Conservation (phyloP, 2,888 invertebrate genomes). For the Entomobrya multifasciata region DNA sequence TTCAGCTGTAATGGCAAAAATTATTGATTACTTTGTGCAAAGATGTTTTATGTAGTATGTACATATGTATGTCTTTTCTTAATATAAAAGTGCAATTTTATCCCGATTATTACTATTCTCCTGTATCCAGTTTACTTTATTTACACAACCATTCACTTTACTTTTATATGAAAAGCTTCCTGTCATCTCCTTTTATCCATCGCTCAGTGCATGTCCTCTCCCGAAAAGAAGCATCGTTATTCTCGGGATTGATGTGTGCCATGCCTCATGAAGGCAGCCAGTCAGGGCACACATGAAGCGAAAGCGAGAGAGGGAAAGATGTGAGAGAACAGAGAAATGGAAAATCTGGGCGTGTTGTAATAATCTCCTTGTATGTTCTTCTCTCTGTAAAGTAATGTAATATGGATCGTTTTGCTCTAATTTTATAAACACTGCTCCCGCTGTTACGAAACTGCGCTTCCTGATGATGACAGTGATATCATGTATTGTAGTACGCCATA, state of each 20-base stretch:
- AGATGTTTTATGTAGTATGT: background rate
- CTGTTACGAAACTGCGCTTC: slow-evolving; percentile 52
- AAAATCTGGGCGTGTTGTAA: slow-evolving; percentile 64
- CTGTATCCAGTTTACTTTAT: background rate
- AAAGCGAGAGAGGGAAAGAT: slow-evolving; percentile 16
- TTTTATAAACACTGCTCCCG: slow-evolving; percentile 74
- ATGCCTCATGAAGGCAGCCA: background rate
- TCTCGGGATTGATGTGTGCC: slow-evolving; percentile 5
- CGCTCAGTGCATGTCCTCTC: slow-evolving; percentile 14
- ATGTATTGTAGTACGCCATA: background rate
- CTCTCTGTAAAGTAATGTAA: slow-evolving; percentile 47
- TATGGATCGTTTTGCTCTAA: slow-evolving; percentile 68
- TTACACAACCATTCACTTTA: slow-evolving; percentile 15
- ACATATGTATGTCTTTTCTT: background rate
- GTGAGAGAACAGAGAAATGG: slow-evolving; percentile 36
- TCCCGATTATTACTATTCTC: slow-evolving; percentile 12
- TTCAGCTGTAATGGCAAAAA: background rate
- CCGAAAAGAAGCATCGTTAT: slow-evolving; percentile 39
- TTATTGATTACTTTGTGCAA: slow-evolving; percentile 1
- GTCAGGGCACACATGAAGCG: background rate
- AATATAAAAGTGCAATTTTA: slow-evolving; percentile 22
- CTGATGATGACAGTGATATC: slow-evolving; percentile 67
- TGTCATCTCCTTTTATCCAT: background rate
- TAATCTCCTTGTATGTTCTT: slow-evolving; percentile 49
- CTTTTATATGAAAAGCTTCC: slow-evolving; percentile 24